Percentiles rank a stretch among this genome's conserved stretches.
These are phyloP conservation scores for Anagrus nilaparvatae DNA, from an alignment of 1,140 invertebrate genomes.

Conservation along the genomic window DNA sequence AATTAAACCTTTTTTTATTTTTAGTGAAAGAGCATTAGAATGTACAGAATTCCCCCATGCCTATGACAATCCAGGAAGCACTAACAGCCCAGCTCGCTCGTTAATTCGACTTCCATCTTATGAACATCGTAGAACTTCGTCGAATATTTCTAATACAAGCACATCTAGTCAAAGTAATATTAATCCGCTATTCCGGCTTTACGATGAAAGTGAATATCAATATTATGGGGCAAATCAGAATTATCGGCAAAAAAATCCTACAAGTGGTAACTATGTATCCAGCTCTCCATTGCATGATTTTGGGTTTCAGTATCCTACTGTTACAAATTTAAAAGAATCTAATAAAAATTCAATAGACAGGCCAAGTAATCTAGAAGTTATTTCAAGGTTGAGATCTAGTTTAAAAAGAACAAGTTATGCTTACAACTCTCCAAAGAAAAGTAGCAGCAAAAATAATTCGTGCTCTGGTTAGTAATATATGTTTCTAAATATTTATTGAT, in stretches of 20 bases:
- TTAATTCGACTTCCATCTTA: conserved; percentile 37
- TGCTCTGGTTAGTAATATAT: conserved; percentile 35
- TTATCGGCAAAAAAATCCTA: conserved; percentile 15
- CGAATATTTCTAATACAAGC: conserved; percentile 59
- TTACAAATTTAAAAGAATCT: conserved; percentile 49
- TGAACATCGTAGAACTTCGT: conserved; percentile 55
- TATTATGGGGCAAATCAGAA: conserved; percentile 26
- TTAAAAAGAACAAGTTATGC: conserved; percentile 59
- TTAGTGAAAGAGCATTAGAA: conserved; percentile 36
- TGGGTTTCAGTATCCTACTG: conserved; percentile 39
- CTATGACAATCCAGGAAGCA: conserved; percentile 51
- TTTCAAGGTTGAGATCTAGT: conserved; percentile 60
- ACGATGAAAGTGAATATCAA: conserved; percentile 51
- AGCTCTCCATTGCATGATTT: too few relatives aligned
- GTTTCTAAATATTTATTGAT: too few relatives aligned
- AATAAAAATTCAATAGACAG: conserved; percentile 47
- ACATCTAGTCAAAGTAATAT: conserved; percentile 45
- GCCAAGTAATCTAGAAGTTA: conserved; percentile 59
- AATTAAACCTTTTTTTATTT: too few relatives aligned
- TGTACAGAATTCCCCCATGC: conserved; percentile 42
- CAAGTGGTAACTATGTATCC: too few relatives aligned
- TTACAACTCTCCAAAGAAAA: conserved; percentile 42
- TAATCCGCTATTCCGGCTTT: conserved; percentile 53
- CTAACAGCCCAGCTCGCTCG: conserved; percentile 41
- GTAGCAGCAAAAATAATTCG: conserved; percentile 48